These are phyloP conservation scores for Ascaphus truei DNA, from an alignment of 2,113 vertebrate species.

Conservation along the genomic window DNA sequence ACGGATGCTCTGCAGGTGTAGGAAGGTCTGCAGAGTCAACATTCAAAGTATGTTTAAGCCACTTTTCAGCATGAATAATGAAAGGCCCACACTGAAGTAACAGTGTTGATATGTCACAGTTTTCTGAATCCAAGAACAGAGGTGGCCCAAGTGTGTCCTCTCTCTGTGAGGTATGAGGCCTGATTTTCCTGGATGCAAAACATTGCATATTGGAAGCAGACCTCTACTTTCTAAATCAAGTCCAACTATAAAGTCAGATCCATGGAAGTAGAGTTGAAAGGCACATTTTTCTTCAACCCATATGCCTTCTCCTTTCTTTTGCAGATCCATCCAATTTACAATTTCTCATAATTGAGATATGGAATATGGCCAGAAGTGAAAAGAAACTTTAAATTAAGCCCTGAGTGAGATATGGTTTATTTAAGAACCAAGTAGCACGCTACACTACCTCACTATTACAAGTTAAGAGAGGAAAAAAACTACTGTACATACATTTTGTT, in stretches of 20 bases:
- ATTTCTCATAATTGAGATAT: slow-evolving; percentile 40
- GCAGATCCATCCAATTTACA: slow-evolving; percentile 38
- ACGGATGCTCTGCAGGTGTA: slow-evolving; percentile 40
- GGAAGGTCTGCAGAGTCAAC: slow-evolving; percentile 30
- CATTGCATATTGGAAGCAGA: background rate
- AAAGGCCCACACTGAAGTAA: slow-evolving; percentile 42
- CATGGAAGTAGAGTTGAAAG: slow-evolving; percentile 42
- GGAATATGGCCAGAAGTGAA: slow-evolving; percentile 51
- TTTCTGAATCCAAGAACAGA: background rate
- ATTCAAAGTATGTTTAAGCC: slow-evolving; percentile 39
- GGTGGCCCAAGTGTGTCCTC: slow-evolving; percentile 34
- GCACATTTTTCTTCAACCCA: slow-evolving; percentile 43
- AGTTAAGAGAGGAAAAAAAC: slow-evolving; percentile 38
- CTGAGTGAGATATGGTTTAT: slow-evolving; percentile 48
- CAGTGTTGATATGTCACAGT: slow-evolving; percentile 40
- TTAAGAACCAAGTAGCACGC: slow-evolving; percentile 48
- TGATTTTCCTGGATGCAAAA: slow-evolving; percentile 38
- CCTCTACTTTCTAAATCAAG: background rate
- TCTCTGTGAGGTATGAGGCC: slow-evolving; percentile 15
- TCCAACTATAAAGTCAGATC: slow-evolving; percentile 6
- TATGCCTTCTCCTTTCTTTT: slow-evolving; percentile 46
- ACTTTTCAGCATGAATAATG: slow-evolving; percentile 35
- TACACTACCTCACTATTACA: slow-evolving; percentile 40
- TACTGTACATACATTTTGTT: slow-evolving; percentile 8
- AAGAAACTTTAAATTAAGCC: slow-evolving; percentile 55